Evolutionary conservation across 1,140 invertebrate genomes (phyloP).

Genomic region (Orius insidiosus): DNA sequence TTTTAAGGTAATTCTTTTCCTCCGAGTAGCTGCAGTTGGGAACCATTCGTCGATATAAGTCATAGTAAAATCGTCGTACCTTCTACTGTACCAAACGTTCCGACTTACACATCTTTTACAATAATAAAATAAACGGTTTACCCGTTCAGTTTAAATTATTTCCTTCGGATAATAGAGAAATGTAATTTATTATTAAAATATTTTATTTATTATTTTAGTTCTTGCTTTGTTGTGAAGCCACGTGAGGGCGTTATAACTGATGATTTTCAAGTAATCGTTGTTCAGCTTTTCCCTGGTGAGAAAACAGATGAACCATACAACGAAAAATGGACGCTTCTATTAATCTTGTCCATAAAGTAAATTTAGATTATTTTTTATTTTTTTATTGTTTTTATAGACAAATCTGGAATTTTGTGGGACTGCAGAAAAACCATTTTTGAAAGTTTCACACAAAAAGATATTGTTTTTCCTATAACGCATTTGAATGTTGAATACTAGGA

Average conservation of each 20-base stretch:
- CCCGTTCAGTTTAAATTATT: neutral
- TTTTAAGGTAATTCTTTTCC: slow-evolving; percentile 7
- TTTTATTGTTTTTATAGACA: too few relatives aligned
- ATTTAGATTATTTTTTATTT: too few relatives aligned
- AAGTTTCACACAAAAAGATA: neutral
- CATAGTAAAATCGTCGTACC: slow-evolving; percentile 2
- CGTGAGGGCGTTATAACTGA: neutral
- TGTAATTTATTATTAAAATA: neutral
- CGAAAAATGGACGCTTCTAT: slow-evolving; percentile 1
- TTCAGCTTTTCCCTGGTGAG: neutral
- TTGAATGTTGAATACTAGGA: neutral
- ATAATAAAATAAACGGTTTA: neutral
- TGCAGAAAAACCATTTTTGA: neutral
- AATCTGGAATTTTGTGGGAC: slow-evolving; percentile 2
- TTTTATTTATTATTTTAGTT: neutral
- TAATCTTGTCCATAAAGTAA: slow-evolving; percentile 1
- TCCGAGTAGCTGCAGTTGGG: neutral
- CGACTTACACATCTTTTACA: slow-evolving; percentile 1
- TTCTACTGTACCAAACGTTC: neutral
- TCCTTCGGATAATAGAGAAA: neutral
- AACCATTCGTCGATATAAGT: neutral
- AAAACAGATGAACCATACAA: neutral
- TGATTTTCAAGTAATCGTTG: slow-evolving; percentile 1
- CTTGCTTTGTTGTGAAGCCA: slow-evolving; percentile 4
- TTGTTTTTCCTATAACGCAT: neutral